Evolutionary conservation across 2,888 invertebrate species (phyloP).

Genomic region (Tenthredo mesomela): DNA sequence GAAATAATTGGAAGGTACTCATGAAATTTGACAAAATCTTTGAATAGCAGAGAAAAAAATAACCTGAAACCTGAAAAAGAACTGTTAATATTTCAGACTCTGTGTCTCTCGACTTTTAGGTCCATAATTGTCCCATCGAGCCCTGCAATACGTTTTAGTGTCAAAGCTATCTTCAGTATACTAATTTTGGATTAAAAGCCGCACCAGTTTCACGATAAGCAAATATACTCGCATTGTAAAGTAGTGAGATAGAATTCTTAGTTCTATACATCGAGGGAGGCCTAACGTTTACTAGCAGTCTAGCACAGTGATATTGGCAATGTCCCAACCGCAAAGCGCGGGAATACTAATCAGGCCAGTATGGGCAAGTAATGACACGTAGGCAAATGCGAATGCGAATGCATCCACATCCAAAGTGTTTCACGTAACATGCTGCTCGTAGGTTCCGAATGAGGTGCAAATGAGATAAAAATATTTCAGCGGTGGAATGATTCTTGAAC

Average conservation of each 20-base stretch:
- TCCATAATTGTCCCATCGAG: no score
- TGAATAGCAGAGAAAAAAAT: no score
- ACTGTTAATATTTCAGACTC: no score
- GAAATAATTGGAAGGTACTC: no score
- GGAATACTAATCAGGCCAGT: background rate
- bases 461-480: background rate
- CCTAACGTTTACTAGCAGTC: background rate
- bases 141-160: background rate
- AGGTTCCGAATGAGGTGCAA: background rate
- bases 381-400: background rate
- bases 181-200: background rate
- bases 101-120: no score
- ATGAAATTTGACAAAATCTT: no score
- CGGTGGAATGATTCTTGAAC: background rate
- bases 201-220: background rate
- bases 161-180: background rate
- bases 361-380: background rate
- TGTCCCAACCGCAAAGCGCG: background rate
- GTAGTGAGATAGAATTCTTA: background rate
- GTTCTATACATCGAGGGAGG: background rate
- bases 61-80: no score
- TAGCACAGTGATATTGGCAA: slow-evolving; percentile 2
- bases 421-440: background rate
- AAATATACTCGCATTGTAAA: background rate
- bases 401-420: background rate